Percentiles rank a stretch among this genome's conserved stretches.
phyloP scores from a whole-genome alignment of 2,888 invertebrate species.

The Synergus japonicus region DNA sequence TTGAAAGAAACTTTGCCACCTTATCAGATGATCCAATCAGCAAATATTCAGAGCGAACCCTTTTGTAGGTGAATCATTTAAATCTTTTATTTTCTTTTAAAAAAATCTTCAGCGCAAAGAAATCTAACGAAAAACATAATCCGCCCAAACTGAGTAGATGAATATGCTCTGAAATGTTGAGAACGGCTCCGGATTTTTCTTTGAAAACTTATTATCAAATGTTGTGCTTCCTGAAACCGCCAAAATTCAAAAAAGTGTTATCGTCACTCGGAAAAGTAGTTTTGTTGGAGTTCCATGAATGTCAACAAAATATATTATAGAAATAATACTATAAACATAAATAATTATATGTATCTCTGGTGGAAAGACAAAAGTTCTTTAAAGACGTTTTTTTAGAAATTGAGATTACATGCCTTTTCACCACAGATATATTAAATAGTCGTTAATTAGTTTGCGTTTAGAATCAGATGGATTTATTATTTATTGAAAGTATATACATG shows the following conservation, averaged over 20 bases:
- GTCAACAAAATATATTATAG: neutral
- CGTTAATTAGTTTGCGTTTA: too few relatives aligned
- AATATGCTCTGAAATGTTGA: neutral
- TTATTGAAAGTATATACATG: too few relatives aligned
- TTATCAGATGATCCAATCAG: slow-evolving; percentile 63
- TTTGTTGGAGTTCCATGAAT: neutral
- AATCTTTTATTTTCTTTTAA: neutral
- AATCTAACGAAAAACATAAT: slow-evolving; percentile 18
- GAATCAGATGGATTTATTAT: too few relatives aligned
- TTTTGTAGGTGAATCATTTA: slow-evolving; percentile 69
- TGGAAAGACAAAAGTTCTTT: too few relatives aligned
- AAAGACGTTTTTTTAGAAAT: too few relatives aligned
- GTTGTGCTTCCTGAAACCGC: neutral
- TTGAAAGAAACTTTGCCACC: slow-evolving; percentile 76
- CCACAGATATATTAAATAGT: too few relatives aligned
- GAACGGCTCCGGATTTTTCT: too few relatives aligned
- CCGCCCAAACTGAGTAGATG: slow-evolving; percentile 19
- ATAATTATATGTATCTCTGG: too few relatives aligned
- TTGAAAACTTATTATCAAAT: neutral
- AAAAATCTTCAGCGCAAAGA: neutral
- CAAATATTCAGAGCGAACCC: slow-evolving; percentile 65
- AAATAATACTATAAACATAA: too few relatives aligned
- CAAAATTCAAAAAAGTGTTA: neutral
- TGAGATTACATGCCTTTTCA: too few relatives aligned
- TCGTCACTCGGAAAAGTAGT: neutral